Conservation (phyloP, 2,113 vertebrate species). For the Saguinus midas region DNA sequence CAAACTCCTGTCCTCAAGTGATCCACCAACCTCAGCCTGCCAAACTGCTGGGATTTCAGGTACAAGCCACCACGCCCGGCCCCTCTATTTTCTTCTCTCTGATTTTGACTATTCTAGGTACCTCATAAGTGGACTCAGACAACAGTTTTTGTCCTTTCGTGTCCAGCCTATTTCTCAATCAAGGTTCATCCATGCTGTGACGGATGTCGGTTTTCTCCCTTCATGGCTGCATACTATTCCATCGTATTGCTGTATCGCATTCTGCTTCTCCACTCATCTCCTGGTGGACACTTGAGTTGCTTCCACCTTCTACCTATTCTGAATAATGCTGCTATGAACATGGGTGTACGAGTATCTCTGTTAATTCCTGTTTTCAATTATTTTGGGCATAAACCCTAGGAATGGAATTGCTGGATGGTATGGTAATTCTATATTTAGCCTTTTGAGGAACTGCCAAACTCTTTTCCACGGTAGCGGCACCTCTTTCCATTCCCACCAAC, state of each 20-base stretch:
- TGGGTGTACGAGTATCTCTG: not conserved
- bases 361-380: not conserved
- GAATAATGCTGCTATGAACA: not conserved
- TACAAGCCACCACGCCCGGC: no score
- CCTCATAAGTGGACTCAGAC: not conserved
- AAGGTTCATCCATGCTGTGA: not conserved
- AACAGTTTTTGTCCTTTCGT: not conserved
- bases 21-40: no score
- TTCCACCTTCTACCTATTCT: not conserved
- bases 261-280: not conserved
- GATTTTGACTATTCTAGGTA: not conserved
- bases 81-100: not conserved
- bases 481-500: not conserved
- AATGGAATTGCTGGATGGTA: not conserved
- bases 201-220: not conserved
- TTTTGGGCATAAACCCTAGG: not conserved
- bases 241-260: not conserved
- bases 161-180: not conserved
- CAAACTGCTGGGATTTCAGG: no score
- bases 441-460: not conserved
- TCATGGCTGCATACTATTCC: not conserved
- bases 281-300: not conserved
- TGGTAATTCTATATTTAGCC: not conserved
- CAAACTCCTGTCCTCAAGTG: no score
- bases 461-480: not conserved